Base-by-base conservation (phyloP, 92 coral and sea anemone genomes). In the Siderastrea radians region DNA sequence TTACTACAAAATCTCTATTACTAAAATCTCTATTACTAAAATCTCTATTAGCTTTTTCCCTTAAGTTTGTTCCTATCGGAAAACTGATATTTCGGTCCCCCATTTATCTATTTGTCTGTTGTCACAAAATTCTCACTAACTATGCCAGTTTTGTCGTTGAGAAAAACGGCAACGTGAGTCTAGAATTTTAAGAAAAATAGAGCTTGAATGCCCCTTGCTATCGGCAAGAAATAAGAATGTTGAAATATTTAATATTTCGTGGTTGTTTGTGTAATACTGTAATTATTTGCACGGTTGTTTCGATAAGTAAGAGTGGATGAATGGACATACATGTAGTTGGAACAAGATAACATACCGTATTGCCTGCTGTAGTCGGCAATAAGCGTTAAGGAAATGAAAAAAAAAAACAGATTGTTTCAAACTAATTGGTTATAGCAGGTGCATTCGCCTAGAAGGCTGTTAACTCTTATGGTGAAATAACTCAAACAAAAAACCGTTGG, bases 361-460 rank as follows among this genome's bases (percentile, higher is more conserved):
- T 57, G 53, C 80, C 66, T 15, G 66, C 78, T 8, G 78, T 38
- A 60, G 58, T 26, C 38, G 38, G 38, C 46, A 79, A 79, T 63
- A 79, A 51, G 5, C 47, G 7, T 16, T 9, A 38, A 66, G 73
- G 84, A 79, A 79, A 79, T 79, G 49, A 79, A 4, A 79, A 79
- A 4, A 79, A 79, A 49, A 17, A 26, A 60, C 10, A 26, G n/a
- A 38, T 10, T 64, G 16, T 19, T 11, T 26, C 10, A 63, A 66
- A 46, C 7, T 49, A 63, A 63, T 79, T 79, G 73, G 60, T 16
- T 49, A 6, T 49, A 6, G 51, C 84, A 63, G 84, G 74, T 79
- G 74, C 11, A 49, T n/a, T 64, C 17, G 16, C 17, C n/a, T 48
- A 26, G 15, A 19, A 67, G 13, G 48, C 14, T 13, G 47, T 38